Conservation (phyloP, 2,888 invertebrate genomes). For the Cyaniris semiargus region DNA sequence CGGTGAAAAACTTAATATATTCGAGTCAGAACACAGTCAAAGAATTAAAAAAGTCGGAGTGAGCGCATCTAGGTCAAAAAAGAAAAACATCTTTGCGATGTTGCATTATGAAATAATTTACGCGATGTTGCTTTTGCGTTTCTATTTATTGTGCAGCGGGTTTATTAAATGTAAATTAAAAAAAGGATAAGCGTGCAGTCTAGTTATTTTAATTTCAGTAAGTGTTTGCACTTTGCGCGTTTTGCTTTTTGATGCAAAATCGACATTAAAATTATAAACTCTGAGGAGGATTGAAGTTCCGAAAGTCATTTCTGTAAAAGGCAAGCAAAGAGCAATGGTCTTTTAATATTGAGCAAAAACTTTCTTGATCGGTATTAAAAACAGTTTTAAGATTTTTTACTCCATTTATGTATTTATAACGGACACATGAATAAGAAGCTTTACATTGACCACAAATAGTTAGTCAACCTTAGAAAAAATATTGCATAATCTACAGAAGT, state of each 20-base stretch:
- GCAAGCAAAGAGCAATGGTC: neutral
- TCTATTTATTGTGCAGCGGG: constrained; percentile 6
- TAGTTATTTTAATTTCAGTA: constrained; percentile 8
- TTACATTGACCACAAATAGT: no score
- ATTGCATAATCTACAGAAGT: no score
- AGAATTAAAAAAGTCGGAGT: neutral
- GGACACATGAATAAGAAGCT: no score
- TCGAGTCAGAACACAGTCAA: neutral
- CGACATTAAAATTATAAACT: constrained; percentile 2
- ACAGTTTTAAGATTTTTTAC: neutral
- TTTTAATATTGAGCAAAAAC: neutral
- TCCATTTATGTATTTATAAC: no score
- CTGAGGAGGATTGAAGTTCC: neutral
- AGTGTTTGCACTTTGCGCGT: constrained; percentile 5
- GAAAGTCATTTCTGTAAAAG: neutral
- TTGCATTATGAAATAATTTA: constrained; percentile 15
- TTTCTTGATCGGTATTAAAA: neutral
- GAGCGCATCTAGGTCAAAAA: constrained; percentile 1
- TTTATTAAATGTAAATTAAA: constrained; percentile 22
- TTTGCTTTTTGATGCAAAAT: constrained; percentile 15
- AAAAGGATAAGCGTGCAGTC: neutral
- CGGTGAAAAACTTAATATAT: neutral
- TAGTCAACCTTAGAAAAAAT: no score
- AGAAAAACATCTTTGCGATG: neutral
- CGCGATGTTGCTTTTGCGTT: neutral